Base-by-base conservation (phyloP, 2,888 invertebrate species). In the Drosophila mettleri region DNA sequence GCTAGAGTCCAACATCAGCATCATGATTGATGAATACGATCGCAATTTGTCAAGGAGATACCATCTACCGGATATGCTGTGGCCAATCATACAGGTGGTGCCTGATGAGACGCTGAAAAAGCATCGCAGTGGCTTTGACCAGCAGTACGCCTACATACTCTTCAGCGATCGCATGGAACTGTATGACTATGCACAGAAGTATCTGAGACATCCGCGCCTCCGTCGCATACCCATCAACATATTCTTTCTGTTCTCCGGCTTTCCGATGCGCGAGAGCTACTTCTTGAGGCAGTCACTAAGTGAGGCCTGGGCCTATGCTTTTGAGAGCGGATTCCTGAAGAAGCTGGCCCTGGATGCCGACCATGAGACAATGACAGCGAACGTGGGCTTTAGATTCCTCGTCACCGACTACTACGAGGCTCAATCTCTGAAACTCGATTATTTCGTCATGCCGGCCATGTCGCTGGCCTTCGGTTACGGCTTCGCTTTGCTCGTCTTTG, bases 381-480 rank as follows among this genome's bases (percentile, higher is more conserved):
- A 86, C 69, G 83, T 79, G 68, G 89, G 89, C 46, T 64, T 63
- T 2, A 24, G 67, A 9, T 82, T 82, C 22, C 76, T 82, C n/a
- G n/a, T 62, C 69, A 69, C 88, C 33, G 86, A 89, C 58, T 64
- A 78, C 58, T 55, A 64, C 38, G 83, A 68, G 69, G 61, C 65
- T 1, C 41, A 64, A 46, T 60, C 88, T 2, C 46, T 84, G 53
- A 70, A 54, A 2, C 66, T 89, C 62, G 86, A 88, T 88, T 84
- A 84, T 89, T 84, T 84, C 73, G 83, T 84, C 43, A 89, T 89
- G 89, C 88, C 83, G 41, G 70, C 88, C 48, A 89, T 88, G 69
- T 60, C 88, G n/a, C 46, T 83, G 63, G 75, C 36, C n/a, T 43
- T 87, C 8, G 89, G 89, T 45, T 72, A 66, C 36, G 65, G 49